A percentile compares a stretch with the other conserved stretches of the same genome.
Conservation (phyloP, 2,888 invertebrate genomes). For the Ypsolopha sequella region DNA sequence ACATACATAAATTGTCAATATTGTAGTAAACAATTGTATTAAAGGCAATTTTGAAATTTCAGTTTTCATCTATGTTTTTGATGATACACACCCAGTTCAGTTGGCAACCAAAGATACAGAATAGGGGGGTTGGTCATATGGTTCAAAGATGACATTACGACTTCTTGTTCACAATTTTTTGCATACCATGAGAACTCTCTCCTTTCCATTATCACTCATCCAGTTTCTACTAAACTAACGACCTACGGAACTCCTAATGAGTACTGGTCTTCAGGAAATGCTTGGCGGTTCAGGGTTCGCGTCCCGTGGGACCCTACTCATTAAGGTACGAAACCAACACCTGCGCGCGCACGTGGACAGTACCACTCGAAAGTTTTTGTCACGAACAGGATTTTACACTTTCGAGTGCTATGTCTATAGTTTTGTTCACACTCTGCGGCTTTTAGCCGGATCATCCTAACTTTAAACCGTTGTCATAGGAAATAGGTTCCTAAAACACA, state of each 20-base stretch:
- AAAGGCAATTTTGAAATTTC: too few relatives aligned
- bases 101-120: too few relatives aligned
- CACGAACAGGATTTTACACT: slow-evolving; percentile 40
- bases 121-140: too few relatives aligned
- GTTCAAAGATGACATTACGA: too few relatives aligned
- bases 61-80: too few relatives aligned
- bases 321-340: slow-evolving; percentile 23
- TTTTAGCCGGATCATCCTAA: background rate
- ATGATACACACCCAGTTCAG: too few relatives aligned
- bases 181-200: too few relatives aligned
- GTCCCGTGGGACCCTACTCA: slow-evolving; percentile 48
- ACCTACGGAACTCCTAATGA: slow-evolving; percentile 34
- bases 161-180: too few relatives aligned
- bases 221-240: slow-evolving; percentile 10
- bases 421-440: slow-evolving; percentile 24
- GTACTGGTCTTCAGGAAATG: slow-evolving; percentile 34
- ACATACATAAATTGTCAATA: too few relatives aligned
- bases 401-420: slow-evolving; percentile 26
- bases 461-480: background rate
- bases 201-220: background rate
- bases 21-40: too few relatives aligned
- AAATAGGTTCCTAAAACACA: background rate
- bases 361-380: slow-evolving; percentile 29
- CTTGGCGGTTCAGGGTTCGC: slow-evolving; percentile 36
- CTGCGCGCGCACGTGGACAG: slow-evolving; percentile 43